Conservation (phyloP, 2,888 invertebrate genomes). For the Eumerus sabulonum region DNA sequence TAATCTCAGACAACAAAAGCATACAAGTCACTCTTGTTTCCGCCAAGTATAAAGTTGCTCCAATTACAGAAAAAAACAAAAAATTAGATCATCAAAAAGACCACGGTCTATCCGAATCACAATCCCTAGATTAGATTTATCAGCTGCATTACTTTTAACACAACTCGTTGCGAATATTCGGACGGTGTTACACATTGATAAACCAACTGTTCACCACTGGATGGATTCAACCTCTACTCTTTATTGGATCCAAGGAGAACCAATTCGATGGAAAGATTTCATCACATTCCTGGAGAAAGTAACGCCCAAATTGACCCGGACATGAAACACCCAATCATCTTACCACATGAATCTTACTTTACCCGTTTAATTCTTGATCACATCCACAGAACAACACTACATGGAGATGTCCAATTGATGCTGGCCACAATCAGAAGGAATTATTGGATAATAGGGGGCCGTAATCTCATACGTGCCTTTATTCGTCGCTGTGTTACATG, state of each 20-base stretch:
- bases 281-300: too few species aligned
- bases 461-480: slow-evolving; percentile 11
- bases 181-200: not conserved
- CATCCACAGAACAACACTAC: slow-evolving; percentile 35
- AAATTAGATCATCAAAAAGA: not conserved
- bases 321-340: slow-evolving; percentile 53
- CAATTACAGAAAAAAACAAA: not conserved
- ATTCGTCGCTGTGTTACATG: slow-evolving; percentile 13
- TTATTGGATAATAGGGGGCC: slow-evolving; percentile 31
- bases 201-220: not conserved
- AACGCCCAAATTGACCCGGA: slow-evolving; percentile 35
- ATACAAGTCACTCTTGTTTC: not conserved
- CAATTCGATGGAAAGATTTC: slow-evolving; percentile 1
- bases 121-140: not conserved
- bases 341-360: slow-evolving; percentile 31
- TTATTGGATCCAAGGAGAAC: not conserved
- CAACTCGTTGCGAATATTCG: not conserved
- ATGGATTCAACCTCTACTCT: not conserved
- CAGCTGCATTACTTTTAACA: not conserved
- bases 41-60: not conserved
- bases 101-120: not conserved
- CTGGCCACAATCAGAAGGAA: slow-evolving; percentile 31
- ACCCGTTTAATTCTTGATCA: slow-evolving; percentile 33
- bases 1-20: not conserved
- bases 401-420: slow-evolving; percentile 44